Base-by-base conservation (phyloP, 2,113 vertebrate genomes). In the zebrafish (Danio rerio) region DNA sequence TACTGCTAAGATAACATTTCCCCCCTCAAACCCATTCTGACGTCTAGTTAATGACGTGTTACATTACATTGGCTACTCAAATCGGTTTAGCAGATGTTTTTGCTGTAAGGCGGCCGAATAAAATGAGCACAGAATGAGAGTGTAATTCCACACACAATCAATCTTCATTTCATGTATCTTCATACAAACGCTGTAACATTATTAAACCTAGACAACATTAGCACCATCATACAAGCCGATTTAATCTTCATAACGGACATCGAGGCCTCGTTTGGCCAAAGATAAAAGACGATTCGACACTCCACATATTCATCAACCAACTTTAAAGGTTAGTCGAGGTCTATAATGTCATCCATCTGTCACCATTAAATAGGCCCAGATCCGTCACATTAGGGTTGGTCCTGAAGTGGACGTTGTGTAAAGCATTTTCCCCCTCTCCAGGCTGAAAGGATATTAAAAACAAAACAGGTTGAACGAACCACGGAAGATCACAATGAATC, bases 291-390 rank as follows among this genome's bases (percentile, higher is more conserved):
- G 42, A 15, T 49, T 76, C 42, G 43, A 9, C 61, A 12, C 13
- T n/a, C n/a, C 15, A n/a, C 52, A 50, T 45, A 74, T 82, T 66
- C 43, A 62, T 76, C 18, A 45, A 75, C 73, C 31, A 53, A 65
- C 71, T 82, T 81, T 75, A 45, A 77, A 82, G 42, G 73, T 59
- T 78, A 69, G 53, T 59, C 40, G 45, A 15, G 65, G 53, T 71
- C 21, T 59, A 45, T 83, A 83, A 78, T 83, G 21, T 59, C 65
- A 62, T 43, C 40, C 65, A 70, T 78, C 74, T 62, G 65, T 78
- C 65, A 83, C 74, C 50, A 75, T 81, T 81, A 74, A 42, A 72
- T n/a, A 63, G 15, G 58, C n/a, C 16, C 18, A 53, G 43, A 59
- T 62, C 59, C 21, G 43, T 83, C 73, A 68, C 53, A 62, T 42